Percentiles rank a stretch among this genome's conserved stretches.
These are phyloP conservation scores for Liolophura sinensis DNA, from an alignment of 1,140 invertebrate species.

Conservation along the genomic window DNA sequence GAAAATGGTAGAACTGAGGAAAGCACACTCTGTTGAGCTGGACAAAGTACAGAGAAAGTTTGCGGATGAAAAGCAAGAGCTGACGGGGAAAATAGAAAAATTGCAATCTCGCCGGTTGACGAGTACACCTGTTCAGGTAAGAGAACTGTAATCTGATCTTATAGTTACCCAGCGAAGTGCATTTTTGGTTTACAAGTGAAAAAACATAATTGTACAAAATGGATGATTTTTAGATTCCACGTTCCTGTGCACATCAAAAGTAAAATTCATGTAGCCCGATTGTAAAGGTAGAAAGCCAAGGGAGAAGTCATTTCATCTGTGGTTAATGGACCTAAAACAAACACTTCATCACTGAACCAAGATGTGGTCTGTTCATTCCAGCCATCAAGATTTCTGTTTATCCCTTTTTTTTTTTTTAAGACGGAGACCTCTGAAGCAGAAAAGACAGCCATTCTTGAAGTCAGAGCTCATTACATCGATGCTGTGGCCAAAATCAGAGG, in stretches of 20 bases:
- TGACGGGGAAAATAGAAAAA: slow-evolving; percentile 16
- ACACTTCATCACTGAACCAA: no score
- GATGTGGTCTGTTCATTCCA: no score
- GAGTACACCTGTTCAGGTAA: slow-evolving; percentile 24
- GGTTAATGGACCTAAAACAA: no score
- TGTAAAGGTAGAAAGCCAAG: no score
- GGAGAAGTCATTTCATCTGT: no score
- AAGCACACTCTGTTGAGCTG: slow-evolving; percentile 21
- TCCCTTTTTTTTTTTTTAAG: slow-evolving; percentile 20
- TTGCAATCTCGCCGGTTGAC: slow-evolving; percentile 6
- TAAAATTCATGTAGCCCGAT: no score
- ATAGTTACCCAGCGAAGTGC: no score
- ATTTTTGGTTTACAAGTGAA: no score
- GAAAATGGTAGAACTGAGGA: slow-evolving; percentile 32
- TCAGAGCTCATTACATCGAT: slow-evolving; percentile 38
- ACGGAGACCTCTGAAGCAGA: slow-evolving; percentile 26
- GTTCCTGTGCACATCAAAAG: no score
- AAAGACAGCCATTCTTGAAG: slow-evolving; percentile 15
- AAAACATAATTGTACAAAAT: no score
- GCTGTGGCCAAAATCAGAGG: slow-evolving; percentile 43
- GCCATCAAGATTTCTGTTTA: neutral
- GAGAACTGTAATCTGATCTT: no score
- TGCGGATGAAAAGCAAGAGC: slow-evolving; percentile 21
- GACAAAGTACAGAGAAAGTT: slow-evolving; percentile 28
- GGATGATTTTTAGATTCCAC: no score